These are phyloP conservation scores for Ophiodon elongatus DNA, from an alignment of 2,113 vertebrate species.

Conservation along the genomic window DNA sequence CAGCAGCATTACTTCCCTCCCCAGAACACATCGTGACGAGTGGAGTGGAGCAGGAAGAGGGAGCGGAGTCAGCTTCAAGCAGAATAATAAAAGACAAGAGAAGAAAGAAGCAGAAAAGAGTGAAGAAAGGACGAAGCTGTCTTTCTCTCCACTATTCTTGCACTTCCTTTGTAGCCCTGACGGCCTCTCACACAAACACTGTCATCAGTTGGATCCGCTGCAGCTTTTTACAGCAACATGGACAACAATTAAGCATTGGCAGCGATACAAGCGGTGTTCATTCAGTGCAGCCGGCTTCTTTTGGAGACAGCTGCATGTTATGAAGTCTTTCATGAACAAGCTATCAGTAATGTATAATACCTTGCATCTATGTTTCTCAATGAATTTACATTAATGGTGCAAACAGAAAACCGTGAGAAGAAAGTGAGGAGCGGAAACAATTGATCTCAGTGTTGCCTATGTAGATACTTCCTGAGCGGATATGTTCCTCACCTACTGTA, in stretches of 20 bases:
- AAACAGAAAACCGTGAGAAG: constrained; percentile 45
- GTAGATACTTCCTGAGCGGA: constrained; percentile 23
- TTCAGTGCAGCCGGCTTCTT: background rate
- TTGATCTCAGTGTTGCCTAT: constrained; percentile 36
- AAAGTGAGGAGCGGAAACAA: constrained; percentile 59
- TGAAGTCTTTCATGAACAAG: constrained; percentile 16
- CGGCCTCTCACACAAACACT: background rate
- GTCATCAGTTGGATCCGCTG: background rate
- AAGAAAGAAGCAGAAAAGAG: constrained; percentile 32
- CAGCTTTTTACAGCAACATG: background rate
- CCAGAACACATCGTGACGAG: constrained; percentile 37
- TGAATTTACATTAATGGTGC: constrained; percentile 64
- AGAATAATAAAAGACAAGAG: constrained; percentile 46
- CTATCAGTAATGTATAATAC: constrained; percentile 66
- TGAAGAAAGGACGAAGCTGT: background rate
- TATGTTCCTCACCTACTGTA: background rate
- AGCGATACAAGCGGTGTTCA: background rate
- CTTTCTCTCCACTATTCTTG: background rate
- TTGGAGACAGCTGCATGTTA: constrained; percentile 1
- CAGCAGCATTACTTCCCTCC: constrained; percentile 52
- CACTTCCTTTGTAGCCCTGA: constrained; percentile 1
- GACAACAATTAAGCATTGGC: background rate
- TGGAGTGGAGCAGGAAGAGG: constrained; percentile 37
- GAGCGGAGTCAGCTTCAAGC: constrained; percentile 41
- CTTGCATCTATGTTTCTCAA: constrained; percentile 34